These are phyloP conservation scores for Orthosia incerta DNA, from an alignment of 2,888 invertebrate species.

Conservation along the genomic window DNA sequence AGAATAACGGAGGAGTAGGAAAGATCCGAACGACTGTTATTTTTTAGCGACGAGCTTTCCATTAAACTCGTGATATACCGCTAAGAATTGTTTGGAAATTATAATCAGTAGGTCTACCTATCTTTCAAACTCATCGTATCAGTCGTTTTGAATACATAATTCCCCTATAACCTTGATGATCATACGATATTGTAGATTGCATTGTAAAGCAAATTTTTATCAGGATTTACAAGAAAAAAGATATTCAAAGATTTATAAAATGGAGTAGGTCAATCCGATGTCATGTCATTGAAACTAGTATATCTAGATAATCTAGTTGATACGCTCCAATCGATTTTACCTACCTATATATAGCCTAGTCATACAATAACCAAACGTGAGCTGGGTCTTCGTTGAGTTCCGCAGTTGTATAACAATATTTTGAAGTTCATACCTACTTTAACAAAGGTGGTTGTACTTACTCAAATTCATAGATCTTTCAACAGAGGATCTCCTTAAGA, in stretches of 20 bases:
- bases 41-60: too few relatives aligned
- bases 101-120: background rate
- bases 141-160: constrained; percentile 1
- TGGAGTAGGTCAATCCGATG: constrained; percentile 43
- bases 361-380: background rate
- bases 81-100: background rate
- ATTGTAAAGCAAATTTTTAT: constrained; percentile 14
- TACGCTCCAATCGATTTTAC: constrained; percentile 32
- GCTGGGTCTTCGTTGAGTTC: background rate
- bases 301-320: constrained; percentile 36
- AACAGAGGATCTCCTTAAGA: background rate
- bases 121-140: constrained; percentile 3
- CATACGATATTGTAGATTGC: background rate
- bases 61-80: background rate
- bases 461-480: background rate
- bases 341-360: background rate
- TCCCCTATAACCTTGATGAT: constrained; percentile 20
- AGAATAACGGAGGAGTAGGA: too few relatives aligned
- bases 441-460: background rate
- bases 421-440: background rate
- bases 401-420: background rate
- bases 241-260: constrained; percentile 43
- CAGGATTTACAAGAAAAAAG: constrained; percentile 32
- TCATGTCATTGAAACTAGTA: constrained; percentile 46
- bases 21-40: too few relatives aligned